phyloP scores from a whole-genome alignment of 2,113 vertebrate species.

The Anoplopoma fimbria region DNA sequence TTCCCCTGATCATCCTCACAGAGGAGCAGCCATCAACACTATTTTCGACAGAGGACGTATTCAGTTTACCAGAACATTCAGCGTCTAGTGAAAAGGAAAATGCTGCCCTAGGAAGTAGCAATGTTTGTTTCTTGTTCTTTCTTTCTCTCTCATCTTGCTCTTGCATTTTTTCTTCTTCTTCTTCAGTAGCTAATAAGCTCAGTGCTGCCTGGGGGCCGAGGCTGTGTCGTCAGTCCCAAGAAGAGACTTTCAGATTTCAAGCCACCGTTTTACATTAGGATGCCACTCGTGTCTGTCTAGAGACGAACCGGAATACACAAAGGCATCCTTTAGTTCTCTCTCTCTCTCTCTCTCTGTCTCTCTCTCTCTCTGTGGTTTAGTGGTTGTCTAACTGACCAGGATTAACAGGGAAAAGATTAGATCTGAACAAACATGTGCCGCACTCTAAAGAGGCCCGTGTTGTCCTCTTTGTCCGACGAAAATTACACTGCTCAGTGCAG shows the following conservation, averaged over 20 bases:
- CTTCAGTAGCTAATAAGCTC: conserved; percentile 42
- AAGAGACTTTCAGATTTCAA: conserved; percentile 71
- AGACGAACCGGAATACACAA: conserved; percentile 71
- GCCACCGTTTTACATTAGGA: conserved; percentile 74
- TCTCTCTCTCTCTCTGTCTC: conserved; percentile 29
- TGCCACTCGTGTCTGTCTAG: conserved; percentile 75
- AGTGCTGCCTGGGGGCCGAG: conserved; percentile 39
- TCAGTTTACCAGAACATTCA: conserved; percentile 22
- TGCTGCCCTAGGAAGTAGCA: conserved; percentile 28
- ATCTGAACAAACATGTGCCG: conserved; percentile 69
- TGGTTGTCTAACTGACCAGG: conserved; percentile 66
- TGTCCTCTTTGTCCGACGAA: conserved; percentile 49
- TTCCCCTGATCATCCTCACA: conserved; percentile 37
- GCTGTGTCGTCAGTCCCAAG: conserved; percentile 67
- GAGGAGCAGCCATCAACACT: conserved; percentile 16
- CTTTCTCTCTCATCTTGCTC: conserved; percentile 26
- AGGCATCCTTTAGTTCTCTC: conserved; percentile 73
- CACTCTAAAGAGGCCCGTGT: conserved; percentile 39
- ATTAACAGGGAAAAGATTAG: conserved; percentile 74
- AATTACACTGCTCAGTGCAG: conserved; percentile 27
- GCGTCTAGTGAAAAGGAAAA: conserved; percentile 21
- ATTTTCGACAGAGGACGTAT: conserved; percentile 29
- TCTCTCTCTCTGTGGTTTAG: conserved; percentile 41
- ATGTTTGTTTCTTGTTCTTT: conserved; percentile 40
- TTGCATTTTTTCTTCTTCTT: not conserved